A percentile compares a stretch with the other conserved stretches of the same genome.
Evolutionary conservation across 2,888 invertebrate genomes (phyloP).

Genomic region (Aspidiotus destructor): DNA sequence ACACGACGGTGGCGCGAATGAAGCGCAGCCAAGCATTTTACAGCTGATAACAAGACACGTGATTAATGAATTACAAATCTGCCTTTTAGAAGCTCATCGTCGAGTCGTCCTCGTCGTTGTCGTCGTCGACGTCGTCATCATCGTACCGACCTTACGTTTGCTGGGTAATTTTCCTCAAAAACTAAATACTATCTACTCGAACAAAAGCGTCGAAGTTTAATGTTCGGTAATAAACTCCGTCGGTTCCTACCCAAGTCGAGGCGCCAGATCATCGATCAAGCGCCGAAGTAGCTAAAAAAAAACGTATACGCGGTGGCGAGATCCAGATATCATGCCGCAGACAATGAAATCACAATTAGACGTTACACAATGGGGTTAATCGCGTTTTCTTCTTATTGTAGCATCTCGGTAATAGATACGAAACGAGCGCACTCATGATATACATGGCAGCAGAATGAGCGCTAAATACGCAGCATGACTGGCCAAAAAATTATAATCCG

Average conservation of each 20-base stretch:
- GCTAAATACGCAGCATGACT: slow-evolving; percentile 30
- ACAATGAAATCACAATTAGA: slow-evolving; percentile 4
- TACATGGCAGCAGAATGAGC: neutral
- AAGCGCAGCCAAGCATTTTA: slow-evolving; percentile 32
- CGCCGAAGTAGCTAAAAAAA: neutral
- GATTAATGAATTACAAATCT: slow-evolving; percentile 32
- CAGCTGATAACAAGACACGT: slow-evolving; percentile 32
- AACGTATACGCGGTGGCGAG: neutral
- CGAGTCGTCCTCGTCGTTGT: slow-evolving; percentile 9
- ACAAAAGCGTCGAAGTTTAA: slow-evolving; percentile 6
- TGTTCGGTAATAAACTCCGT: too few relatives aligned
- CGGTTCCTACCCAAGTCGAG: neutral
- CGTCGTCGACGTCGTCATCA: neutral
- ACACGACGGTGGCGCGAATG: slow-evolving; percentile 14
- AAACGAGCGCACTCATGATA: neutral
- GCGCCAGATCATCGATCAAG: slow-evolving; percentile 1
- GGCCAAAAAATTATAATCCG: slow-evolving; percentile 30
- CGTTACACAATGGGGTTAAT: neutral
- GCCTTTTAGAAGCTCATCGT: slow-evolving; percentile 17
- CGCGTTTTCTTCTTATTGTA: neutral
- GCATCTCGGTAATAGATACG: neutral
- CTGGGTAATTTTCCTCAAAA: too few relatives aligned
- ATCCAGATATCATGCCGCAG: neutral
- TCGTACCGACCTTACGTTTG: neutral
- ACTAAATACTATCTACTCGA: neutral